Evolutionary conservation across 2,888 invertebrate genomes (phyloP).

Genomic region (Dolomedes plantarius): DNA sequence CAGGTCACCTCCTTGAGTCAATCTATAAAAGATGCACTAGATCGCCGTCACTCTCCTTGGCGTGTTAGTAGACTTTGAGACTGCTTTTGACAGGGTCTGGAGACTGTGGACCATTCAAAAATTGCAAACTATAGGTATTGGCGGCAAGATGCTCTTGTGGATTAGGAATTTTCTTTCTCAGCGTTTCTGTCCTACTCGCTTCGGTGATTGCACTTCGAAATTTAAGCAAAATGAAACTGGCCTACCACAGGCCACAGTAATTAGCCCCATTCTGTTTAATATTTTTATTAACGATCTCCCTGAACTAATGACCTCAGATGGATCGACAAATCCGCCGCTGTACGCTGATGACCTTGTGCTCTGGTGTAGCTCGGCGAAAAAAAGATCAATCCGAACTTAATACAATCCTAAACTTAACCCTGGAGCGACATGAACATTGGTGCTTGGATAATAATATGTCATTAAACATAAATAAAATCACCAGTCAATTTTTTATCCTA

Average conservation of each 20-base stretch:
- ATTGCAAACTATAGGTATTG: neutral
- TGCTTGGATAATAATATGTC: neutral
- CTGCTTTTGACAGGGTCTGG: constrained; percentile 8
- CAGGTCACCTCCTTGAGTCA: neutral
- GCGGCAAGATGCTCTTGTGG: neutral
- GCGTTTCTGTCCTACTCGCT: neutral
- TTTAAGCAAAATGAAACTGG: constrained; percentile 23
- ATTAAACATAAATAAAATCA: neutral
- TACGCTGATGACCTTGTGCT: neutral
- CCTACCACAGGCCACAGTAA: constrained; percentile 3
- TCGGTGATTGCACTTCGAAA: neutral
- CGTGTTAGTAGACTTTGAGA: neutral
- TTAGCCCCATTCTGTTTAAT: neutral
- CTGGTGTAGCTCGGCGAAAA: neutral
- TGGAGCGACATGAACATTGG: neutral
- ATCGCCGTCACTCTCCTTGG: neutral
- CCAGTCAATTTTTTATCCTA: neutral
- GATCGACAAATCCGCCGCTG: neutral
- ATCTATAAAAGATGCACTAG: constrained; percentile 2
- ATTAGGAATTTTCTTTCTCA: neutral
- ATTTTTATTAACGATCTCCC: neutral
- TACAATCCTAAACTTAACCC: neutral
- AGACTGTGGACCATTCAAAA: neutral
- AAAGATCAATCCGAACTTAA: neutral
- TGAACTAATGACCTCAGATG: neutral